Evolutionary conservation across 2,113 vertebrate species (phyloP).

Genomic region (Pachycephala philippinensis): DNA sequence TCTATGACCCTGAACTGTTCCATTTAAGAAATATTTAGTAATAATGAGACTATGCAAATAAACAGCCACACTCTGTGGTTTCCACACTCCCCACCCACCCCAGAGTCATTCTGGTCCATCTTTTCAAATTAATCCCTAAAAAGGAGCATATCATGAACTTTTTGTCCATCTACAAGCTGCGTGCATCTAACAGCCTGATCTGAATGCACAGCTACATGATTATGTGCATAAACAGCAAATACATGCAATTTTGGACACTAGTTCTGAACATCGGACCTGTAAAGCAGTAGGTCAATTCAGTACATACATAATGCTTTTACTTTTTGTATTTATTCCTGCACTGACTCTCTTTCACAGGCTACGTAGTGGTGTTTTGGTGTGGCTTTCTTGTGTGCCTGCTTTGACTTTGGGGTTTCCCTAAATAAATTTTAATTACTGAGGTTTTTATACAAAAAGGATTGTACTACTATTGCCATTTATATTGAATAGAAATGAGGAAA

Average conservation of each 20-base stretch:
- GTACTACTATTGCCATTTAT: neutral
- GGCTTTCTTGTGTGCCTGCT: rapidly evolving
- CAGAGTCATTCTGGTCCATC: neutral
- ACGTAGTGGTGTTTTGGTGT: neutral
- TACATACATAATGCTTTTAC: neutral
- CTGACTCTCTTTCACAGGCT: neutral
- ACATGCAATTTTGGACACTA: neutral
- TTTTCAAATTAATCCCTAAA: neutral
- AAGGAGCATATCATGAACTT: neutral
- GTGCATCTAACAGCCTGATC: neutral
- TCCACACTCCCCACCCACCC: rapidly evolving
- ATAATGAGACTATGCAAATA: neutral
- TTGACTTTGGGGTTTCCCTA: neutral
- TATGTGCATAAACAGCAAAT: constrained; percentile 11
- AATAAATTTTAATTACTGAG: neutral
- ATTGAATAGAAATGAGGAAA: neutral
- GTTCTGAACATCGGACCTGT: constrained; percentile 27
- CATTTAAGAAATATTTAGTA: neutral
- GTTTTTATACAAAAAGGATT: neutral
- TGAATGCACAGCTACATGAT: constrained; percentile 10
- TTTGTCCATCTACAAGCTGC: neutral
- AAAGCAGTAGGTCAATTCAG: constrained; percentile 17
- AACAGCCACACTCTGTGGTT: neutral
- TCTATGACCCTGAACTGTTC: neutral
- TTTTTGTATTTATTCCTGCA: neutral